phyloP scores from a whole-genome alignment of 35 echinoderm and acorn worm genomes.

The Amphiura filiformis region DNA sequence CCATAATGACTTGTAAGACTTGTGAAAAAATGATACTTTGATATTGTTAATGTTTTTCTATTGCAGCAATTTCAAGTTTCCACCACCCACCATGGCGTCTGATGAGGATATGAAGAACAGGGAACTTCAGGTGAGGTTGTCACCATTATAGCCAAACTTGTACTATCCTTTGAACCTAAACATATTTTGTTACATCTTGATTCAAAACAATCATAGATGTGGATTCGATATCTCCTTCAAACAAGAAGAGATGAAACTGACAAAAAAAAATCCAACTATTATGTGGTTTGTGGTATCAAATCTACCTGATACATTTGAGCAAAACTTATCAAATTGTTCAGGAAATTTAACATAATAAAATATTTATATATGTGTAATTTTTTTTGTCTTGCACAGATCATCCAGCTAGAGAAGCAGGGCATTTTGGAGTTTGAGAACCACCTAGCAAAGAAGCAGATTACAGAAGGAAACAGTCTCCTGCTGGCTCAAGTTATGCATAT shows the following conservation, averaged over 20 bases:
- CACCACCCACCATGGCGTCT: slow-evolving; percentile 64
- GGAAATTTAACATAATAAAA: too few relatives aligned
- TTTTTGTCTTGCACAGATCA: slow-evolving; percentile 55
- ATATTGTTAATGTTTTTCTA: background rate
- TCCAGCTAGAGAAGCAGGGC: slow-evolving; percentile 86
- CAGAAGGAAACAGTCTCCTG: slow-evolving; percentile 78
- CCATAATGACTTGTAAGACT: background rate
- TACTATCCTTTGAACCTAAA: too few relatives aligned
- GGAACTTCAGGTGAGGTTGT: slow-evolving; percentile 79
- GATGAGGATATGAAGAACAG: slow-evolving; percentile 75
- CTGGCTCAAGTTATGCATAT: slow-evolving; percentile 78
- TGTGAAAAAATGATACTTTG: background rate
- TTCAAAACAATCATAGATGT: too few relatives aligned
- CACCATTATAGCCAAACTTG: too few relatives aligned
- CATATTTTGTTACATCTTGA: too few relatives aligned
- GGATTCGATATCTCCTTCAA: too few relatives aligned
- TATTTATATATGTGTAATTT: too few relatives aligned
- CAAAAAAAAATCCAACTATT: too few relatives aligned
- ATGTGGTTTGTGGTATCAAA: too few relatives aligned
- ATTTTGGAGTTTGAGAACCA: slow-evolving; percentile 96
- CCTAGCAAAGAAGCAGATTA: slow-evolving; percentile 74
- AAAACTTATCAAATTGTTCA: too few relatives aligned
- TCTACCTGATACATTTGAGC: too few relatives aligned
- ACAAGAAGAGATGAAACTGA: too few relatives aligned
- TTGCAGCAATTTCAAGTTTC: slow-evolving; percentile 90